Conservation (phyloP, 2,113 vertebrate species). For the Pluvianellus socialis region DNA sequence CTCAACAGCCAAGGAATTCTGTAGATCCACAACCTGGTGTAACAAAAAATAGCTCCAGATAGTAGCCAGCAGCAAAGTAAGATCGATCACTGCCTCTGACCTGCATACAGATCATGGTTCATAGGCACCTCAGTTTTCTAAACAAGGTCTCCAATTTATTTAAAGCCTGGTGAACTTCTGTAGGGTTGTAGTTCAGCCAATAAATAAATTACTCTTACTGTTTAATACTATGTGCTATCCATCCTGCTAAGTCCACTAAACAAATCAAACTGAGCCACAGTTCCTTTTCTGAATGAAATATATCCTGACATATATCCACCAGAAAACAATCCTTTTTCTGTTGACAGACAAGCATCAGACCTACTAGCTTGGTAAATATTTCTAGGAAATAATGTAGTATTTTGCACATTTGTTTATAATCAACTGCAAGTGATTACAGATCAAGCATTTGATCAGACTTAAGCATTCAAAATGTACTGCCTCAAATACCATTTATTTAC, state of each 20-base stretch:
- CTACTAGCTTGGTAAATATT: not conserved
- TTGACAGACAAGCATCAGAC: not conserved
- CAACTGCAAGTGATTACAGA: not conserved
- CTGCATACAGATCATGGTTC: not conserved
- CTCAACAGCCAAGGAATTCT: not conserved
- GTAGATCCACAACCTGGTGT: not conserved
- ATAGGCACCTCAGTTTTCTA: not conserved
- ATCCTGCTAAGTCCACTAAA: not conserved
- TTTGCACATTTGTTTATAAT: not conserved
- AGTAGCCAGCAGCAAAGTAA: not conserved
- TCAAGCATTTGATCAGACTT: not conserved
- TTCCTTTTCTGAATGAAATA: not conserved
- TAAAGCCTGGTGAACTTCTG: not conserved
- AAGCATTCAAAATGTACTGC: not conserved
- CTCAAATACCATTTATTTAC: not conserved
- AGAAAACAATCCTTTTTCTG: not conserved
- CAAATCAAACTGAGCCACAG: not conserved
- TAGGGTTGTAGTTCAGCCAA: not conserved
- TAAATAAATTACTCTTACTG: accelerated
- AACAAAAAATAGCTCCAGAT: not conserved
- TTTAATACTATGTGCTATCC: accelerated
- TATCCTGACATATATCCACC: not conserved
- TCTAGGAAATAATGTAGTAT: not conserved
- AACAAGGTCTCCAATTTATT: not conserved
- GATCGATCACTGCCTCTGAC: not conserved